These are phyloP conservation scores for Heliconius aoede DNA, from an alignment of 2,888 invertebrate species.

Conservation along the genomic window DNA sequence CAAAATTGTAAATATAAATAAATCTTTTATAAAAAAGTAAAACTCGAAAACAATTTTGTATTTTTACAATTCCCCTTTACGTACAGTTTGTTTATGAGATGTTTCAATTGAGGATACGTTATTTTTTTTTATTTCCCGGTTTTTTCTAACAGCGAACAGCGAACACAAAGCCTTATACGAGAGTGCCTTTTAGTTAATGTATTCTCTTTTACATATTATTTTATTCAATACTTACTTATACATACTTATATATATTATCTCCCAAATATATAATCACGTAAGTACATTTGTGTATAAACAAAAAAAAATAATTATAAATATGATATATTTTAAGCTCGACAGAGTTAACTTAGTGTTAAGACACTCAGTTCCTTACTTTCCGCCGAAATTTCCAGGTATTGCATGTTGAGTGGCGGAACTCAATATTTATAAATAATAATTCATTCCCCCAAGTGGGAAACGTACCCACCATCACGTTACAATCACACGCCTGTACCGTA, in stretches of 20 bases:
- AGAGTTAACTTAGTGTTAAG: too few species aligned
- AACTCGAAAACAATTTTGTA: not conserved
- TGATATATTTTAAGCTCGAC: too few species aligned
- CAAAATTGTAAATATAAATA: not conserved
- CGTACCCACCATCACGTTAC: too few species aligned
- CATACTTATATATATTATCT: not conserved
- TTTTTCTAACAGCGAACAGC: constrained; percentile 3
- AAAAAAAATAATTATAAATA: too few species aligned
- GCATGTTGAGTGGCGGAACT: too few species aligned
- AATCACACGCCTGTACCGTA: too few species aligned
- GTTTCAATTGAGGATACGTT: constrained; percentile 13
- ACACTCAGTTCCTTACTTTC: too few species aligned
- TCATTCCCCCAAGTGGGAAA: too few species aligned
- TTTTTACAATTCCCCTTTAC: not conserved
- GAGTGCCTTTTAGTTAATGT: constrained; percentile 11
- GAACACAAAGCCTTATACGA: constrained; percentile 15
- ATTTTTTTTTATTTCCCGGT: constrained; percentile 16
- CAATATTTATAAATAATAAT: too few species aligned
- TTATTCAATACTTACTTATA: not conserved
- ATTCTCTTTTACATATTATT: constrained; percentile 21
- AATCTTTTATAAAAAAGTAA: not conserved
- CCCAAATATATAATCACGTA: not conserved
- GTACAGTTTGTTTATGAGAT: not conserved
- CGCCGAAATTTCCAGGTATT: too few species aligned
- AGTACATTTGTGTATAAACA: too few species aligned